Conservation (phyloP, 2,113 vertebrate species). For the Oryzias curvinotus region DNA sequence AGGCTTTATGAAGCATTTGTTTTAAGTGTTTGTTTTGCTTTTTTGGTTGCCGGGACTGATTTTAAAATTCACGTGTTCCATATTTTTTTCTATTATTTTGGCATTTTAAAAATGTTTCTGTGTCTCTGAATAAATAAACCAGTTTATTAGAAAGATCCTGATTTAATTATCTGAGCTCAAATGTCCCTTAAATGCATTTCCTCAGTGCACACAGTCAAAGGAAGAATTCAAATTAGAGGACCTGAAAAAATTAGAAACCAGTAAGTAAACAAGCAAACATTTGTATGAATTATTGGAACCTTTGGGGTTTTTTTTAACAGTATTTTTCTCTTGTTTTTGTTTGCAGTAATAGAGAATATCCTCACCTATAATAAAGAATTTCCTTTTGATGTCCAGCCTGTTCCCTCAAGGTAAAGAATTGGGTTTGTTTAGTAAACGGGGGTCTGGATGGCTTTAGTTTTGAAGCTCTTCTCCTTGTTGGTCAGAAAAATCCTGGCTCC, state of each 20-base stretch:
- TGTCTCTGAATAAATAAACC: not conserved
- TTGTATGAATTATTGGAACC: not conserved
- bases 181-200: slow-evolving; percentile 5
- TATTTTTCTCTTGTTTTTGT: slow-evolving; percentile 17
- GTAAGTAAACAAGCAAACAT: slow-evolving; percentile 65
- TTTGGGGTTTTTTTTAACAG: not conserved
- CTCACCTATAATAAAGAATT: slow-evolving; percentile 96
- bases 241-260: slow-evolving; percentile 94
- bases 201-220: slow-evolving; percentile 87
- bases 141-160: not conserved
- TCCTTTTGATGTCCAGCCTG: slow-evolving; percentile 96
- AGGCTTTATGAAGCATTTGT: too few relatives aligned
- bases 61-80: too few relatives aligned
- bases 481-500: slow-evolving; percentile 94
- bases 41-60: too few relatives aligned
- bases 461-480: not conserved
- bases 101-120: not conserved
- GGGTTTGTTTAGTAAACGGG: not conserved
- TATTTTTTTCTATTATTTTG: not conserved
- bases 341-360: slow-evolving; percentile 92
- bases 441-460: not conserved
- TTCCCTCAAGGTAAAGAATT: slow-evolving; percentile 90
- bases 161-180: not conserved
- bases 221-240: slow-evolving; percentile 97
- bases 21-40: too few relatives aligned